Base-by-base conservation (phyloP, 2,797 vertebrate genomes). In the Buphagus erythrorhynchus region DNA sequence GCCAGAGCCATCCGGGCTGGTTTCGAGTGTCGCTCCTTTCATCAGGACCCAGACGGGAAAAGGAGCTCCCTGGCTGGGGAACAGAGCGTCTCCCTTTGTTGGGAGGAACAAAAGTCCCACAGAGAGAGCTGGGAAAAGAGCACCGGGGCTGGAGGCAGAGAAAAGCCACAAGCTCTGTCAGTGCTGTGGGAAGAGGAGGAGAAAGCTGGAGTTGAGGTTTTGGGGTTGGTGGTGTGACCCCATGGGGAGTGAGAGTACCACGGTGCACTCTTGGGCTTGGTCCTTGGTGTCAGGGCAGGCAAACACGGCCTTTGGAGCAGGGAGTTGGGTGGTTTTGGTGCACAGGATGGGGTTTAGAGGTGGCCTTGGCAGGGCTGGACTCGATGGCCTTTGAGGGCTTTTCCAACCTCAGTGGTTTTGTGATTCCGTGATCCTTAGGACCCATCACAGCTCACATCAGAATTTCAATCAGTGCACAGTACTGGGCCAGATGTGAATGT, bases 11-110 rank as follows among this genome's bases (percentile, higher is more conserved):
- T 88, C 73, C 45, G 3, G 73, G 68, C 43, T 86, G 93, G 90
- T 90, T 96, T 96, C 76, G 8, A 88, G 81, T 86, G 80, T 92
- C 16, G 0, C 14, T 74, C 22, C 86, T 96, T 97, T 96, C 74
- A 88, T 88, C 78, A 26, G 66, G 90, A 74, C 83, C 80, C 67
- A 61, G 77, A 48, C 20, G 5, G 79, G 45, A 89, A 91, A 68
- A 66, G 62, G 68, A 91, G 80, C 51, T 93, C 76, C 62, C 43
- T 91, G 89, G 77, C 74, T 65, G 82, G 42, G 59, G 86, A 96
- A 83, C 74, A 84, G 86, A 95, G 51, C 6, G 0, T 71, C 72
- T 80, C 65, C 67, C 51, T 95, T 92, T 90, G 59, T 49, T 49
- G 58, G 71, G 73, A 82, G 43, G 91, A 91, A 86, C 63, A 79